A percentile compares a stretch with the other conserved stretches of the same genome.
phyloP scores from a whole-genome alignment of 2,888 invertebrate species.

The Luffia ferchaultella region DNA sequence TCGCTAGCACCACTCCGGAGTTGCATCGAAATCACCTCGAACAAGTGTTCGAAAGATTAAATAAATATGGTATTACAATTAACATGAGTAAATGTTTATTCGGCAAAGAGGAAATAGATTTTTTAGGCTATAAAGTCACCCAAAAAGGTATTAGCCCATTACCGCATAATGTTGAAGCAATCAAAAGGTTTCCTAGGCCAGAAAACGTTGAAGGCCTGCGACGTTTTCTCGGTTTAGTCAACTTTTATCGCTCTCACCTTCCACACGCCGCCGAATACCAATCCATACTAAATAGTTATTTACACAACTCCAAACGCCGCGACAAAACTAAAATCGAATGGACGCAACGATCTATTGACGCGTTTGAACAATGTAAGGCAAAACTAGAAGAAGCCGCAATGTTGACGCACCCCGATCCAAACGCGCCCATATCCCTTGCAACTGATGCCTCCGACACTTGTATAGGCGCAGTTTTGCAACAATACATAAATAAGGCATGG shows the following conservation, averaged over 20 bases:
- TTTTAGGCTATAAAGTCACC: slow-evolving; percentile 15
- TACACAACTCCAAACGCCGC: slow-evolving; percentile 15
- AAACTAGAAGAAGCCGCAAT: slow-evolving; percentile 17
- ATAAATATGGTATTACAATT: slow-evolving; percentile 8
- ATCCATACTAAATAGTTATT: slow-evolving; percentile 18
- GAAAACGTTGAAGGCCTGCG: slow-evolving; percentile 12
- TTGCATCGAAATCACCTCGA: slow-evolving; percentile 9
- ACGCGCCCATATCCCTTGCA: slow-evolving; percentile 19
- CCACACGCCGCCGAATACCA: slow-evolving; percentile 22
- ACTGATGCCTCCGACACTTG: slow-evolving; percentile 28
- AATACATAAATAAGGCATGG: slow-evolving; percentile 17
- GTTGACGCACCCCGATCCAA: slow-evolving; percentile 19
- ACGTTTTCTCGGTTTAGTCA: slow-evolving; percentile 25
- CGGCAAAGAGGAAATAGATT: slow-evolving; percentile 11
- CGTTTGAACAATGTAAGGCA: slow-evolving; percentile 19
- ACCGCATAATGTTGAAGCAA: slow-evolving; percentile 14
- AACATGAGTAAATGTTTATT: slow-evolving; percentile 13
- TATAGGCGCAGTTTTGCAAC: slow-evolving; percentile 29
- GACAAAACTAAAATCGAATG: slow-evolving; percentile 17
- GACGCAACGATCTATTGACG: slow-evolving; percentile 13
- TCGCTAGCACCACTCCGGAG: slow-evolving; percentile 1
- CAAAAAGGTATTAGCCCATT: slow-evolving; percentile 11
- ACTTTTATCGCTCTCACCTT: slow-evolving; percentile 27
- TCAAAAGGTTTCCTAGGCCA: slow-evolving; percentile 11
- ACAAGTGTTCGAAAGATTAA: slow-evolving; percentile 4